Conservation (phyloP, 2,797 vertebrate genomes). For the Galagoides demidoff region DNA sequence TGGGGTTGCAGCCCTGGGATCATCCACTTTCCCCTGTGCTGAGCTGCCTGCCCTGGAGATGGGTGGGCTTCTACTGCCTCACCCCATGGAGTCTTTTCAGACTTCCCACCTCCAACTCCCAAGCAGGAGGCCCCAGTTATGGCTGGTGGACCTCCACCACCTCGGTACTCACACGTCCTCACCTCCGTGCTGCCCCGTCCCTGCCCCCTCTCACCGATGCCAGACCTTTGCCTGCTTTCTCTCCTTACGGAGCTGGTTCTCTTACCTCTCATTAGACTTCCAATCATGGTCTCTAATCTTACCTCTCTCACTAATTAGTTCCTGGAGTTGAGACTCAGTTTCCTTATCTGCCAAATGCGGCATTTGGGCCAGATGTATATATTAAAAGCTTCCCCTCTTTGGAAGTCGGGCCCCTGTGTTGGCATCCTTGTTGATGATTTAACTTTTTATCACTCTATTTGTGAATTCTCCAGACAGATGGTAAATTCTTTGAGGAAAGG, state of each 20-base stretch:
- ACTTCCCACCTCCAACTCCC: not conserved
- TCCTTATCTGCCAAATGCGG: not conserved
- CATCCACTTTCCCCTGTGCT: not conserved
- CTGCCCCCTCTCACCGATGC: not conserved
- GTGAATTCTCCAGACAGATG: not conserved
- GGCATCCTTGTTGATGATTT: not conserved
- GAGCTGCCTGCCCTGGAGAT: rapidly evolving
- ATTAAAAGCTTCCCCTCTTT: not conserved
- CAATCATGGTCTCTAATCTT: not conserved
- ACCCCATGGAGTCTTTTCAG: not conserved
- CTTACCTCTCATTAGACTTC: not conserved
- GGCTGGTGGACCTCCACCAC: too few species aligned
- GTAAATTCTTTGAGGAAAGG: not conserved
- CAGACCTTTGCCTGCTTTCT: not conserved
- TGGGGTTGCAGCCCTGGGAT: not conserved
- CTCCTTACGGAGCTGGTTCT: not conserved
- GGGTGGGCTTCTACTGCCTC: not conserved
- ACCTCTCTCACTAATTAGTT: not conserved
- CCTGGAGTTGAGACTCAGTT: not conserved
- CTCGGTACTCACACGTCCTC: not conserved
- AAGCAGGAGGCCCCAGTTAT: too few species aligned
- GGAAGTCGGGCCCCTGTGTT: not conserved
- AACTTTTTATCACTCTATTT: not conserved
- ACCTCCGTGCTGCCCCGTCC: not conserved
- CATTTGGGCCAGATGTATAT: not conserved